A percentile compares a stretch with the other conserved stretches of the same genome.
phyloP scores from a whole-genome alignment of 1,140 invertebrate genomes.

The Aphidius ervi region DNA sequence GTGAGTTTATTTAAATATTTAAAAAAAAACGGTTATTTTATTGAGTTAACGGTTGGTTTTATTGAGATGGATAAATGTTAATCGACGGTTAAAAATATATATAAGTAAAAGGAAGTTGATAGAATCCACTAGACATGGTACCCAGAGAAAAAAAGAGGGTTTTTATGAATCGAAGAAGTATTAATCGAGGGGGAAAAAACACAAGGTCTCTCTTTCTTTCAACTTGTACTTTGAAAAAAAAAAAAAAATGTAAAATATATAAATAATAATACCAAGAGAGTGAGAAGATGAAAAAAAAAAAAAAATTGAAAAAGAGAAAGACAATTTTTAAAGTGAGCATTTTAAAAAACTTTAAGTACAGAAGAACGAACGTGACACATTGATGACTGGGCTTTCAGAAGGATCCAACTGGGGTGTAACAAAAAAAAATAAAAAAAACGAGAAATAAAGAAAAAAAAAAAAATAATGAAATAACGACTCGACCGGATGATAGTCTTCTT shows the following conservation, averaged over 20 bases:
- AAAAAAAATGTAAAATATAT: conserved; percentile 13
- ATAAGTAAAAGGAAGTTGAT: conserved; percentile 7
- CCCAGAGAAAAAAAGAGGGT: not conserved
- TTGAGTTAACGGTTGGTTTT: not conserved
- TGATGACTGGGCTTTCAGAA: not conserved
- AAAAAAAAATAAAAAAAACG: no score
- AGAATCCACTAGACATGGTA: not conserved
- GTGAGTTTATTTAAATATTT: not conserved
- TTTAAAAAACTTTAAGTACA: not conserved
- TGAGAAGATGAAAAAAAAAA: conserved; percentile 8
- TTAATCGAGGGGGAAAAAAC: conserved; percentile 24
- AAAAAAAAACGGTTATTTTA: not conserved
- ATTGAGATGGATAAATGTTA: not conserved
- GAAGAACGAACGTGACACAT: conserved; percentile 6
- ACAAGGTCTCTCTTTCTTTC: no score
- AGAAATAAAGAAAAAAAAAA: no score
- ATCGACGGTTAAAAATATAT: not conserved
- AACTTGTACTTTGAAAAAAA: no score
- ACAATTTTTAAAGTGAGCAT: not conserved
- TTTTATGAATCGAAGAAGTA: conserved; percentile 1
- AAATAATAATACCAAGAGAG: conserved; percentile 1
- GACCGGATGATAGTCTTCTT: no score
- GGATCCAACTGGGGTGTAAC: no score
- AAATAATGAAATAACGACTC: no score
- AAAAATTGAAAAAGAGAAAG: conserved; percentile 4